Conservation (phyloP, 2,797 vertebrate species). For the Lacerta agilis region DNA sequence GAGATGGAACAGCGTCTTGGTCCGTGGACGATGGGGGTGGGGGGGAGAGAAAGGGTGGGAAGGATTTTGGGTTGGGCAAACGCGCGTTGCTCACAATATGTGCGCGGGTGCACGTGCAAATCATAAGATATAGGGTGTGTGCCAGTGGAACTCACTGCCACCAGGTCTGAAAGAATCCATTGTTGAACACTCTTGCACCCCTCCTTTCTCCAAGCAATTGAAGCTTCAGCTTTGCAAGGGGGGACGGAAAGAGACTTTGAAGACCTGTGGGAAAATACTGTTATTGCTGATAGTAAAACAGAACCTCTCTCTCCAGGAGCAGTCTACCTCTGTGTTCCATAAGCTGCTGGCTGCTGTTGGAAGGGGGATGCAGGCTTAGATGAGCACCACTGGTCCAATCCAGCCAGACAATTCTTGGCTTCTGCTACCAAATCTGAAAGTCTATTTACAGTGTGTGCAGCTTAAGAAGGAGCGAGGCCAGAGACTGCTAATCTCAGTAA, state of each 20-base stretch:
- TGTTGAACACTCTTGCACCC: neutral
- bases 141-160: neutral
- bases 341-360: neutral
- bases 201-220: neutral
- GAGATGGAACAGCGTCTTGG: neutral
- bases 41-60: neutral
- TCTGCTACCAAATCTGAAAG: neutral
- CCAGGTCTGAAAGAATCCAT: neutral
- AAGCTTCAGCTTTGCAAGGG: too few relatives aligned
- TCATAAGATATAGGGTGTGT: too few relatives aligned
- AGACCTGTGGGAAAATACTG: too few relatives aligned
- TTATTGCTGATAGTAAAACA: neutral
- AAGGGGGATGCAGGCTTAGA: neutral
- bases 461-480: too few relatives aligned
- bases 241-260: too few relatives aligned
- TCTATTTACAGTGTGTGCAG: neutral
- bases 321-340: neutral
- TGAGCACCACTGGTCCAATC: neutral
- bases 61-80: neutral
- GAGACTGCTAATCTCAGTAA: too few relatives aligned
- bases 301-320: neutral
- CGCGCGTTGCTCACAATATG: neutral
- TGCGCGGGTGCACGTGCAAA: too few relatives aligned
- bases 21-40: neutral
- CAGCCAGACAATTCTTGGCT: neutral